Evolutionary conservation across 37 sponge, comb jelly and placozoan genomes (phyloP).

Genomic region (Bolinopsis microptera): DNA sequence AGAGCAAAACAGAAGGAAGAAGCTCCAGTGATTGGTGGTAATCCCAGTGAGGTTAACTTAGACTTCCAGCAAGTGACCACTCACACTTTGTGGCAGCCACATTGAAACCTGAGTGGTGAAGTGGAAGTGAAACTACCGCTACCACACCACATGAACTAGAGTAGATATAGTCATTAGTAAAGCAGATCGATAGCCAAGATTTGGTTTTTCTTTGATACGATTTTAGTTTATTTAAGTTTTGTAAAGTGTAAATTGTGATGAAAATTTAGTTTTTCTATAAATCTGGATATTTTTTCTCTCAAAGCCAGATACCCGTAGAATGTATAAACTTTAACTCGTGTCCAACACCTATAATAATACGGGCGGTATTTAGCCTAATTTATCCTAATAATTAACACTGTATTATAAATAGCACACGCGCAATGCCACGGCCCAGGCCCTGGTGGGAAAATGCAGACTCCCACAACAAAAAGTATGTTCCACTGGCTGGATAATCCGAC

Average conservation of each 20-base stretch:
- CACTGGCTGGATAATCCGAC: neutral
- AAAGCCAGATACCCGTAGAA: too few relatives aligned
- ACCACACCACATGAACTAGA: neutral
- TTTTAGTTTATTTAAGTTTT: slow-evolving; percentile 57
- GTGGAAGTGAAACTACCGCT: too few relatives aligned
- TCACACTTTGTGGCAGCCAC: too few relatives aligned
- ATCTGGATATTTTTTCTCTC: neutral
- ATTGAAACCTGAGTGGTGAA: too few relatives aligned
- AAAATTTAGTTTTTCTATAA: slow-evolving; percentile 3
- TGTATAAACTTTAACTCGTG: too few relatives aligned
- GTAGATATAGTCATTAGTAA: neutral
- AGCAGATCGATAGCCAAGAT: slow-evolving; percentile 26
- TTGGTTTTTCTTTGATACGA: neutral
- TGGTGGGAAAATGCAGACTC: neutral
- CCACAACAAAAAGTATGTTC: neutral
- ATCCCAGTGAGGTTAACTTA: too few relatives aligned
- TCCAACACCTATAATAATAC: neutral
- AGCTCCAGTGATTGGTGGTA: neutral
- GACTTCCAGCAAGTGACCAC: too few relatives aligned
- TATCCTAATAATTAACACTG: neutral
- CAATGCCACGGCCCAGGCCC: neutral
- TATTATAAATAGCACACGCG: neutral
- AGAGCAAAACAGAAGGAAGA: neutral
- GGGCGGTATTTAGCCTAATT: neutral
- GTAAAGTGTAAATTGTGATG: slow-evolving; percentile 61